Base-by-base conservation (phyloP, 2,797 vertebrate genomes). In the Adrianichthys oophorus region DNA sequence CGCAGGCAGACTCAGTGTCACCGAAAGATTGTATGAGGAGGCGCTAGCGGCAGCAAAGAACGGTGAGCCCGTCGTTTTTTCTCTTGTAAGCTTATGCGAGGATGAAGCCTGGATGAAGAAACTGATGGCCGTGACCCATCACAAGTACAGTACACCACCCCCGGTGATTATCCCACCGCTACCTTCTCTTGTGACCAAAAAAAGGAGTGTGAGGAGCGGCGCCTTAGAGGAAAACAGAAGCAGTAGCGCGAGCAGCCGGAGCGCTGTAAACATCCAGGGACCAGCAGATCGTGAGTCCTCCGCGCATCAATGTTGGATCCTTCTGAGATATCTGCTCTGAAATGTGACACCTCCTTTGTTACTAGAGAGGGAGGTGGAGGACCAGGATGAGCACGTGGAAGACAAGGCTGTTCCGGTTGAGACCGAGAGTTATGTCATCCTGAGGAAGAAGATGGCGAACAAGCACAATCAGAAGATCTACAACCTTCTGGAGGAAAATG, bases 381-480 rank as follows among this genome's bases (percentile, higher is more conserved):
- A 90, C 57, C 76, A 44, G 23, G 85, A 93, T 0, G 90, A 91
- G 44, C 90, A 93, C 0, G 79, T 83, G 0, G 91, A 93, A 7
- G 90, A 90, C 4, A 81, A 90, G 1, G 84, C 85, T 17, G 84
- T 96, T 62, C 74, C 90, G 15, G 83, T 96, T 32, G 91, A 96
- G 85, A 94, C 73, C 0, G 95, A 98, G 78, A 98, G 96, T 76
- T 98, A 96, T 0, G 93, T 95, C 72, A 93, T 94, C 76, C 87
- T 96, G 71, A 95, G 92, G 86, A 97, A 94, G 89, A 95, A 86
- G 76, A 91, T 92, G 84, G 88, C 89, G 60, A 95, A 67, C 69
- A 95, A 87, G 82, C 90, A 89, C 32, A 92, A 90, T 58, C 65
- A 77, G 58, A 91, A 87, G 59, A 71, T 85, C 0, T 93, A 94